These are phyloP conservation scores for Brachionus sp. DNA, from an alignment of 1,140 invertebrate genomes.

Conservation along the genomic window DNA sequence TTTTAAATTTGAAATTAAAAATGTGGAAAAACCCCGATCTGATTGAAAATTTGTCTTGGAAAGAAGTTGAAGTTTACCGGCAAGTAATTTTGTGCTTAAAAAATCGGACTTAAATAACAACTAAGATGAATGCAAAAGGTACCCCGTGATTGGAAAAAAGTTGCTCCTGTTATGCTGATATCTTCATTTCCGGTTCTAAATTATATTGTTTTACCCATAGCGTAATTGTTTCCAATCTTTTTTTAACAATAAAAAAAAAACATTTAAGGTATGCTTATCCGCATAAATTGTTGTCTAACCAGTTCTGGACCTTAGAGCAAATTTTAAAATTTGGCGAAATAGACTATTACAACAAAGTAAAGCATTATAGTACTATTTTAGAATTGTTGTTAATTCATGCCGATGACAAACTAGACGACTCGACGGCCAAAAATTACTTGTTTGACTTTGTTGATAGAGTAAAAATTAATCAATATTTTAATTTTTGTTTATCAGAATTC, in stretches of 20 bases:
- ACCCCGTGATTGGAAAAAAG: conserved; percentile 40
- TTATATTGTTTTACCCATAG: conserved; percentile 38
- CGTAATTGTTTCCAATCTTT: conserved; percentile 5
- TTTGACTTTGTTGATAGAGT: conserved; percentile 20
- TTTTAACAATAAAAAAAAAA: not conserved
- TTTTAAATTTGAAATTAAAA: conserved; percentile 8
- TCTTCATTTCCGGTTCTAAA: conserved; percentile 31
- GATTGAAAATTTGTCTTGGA: conserved; percentile 7
- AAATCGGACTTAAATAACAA: not conserved
- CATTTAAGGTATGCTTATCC: conserved; percentile 15
- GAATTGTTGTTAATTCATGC: not conserved
- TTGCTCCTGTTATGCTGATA: conserved; percentile 19
- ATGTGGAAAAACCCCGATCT: not conserved
- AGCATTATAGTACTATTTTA: not conserved
- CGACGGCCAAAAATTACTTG: not conserved
- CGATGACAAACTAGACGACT: not conserved
- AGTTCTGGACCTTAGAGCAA: conserved; percentile 42
- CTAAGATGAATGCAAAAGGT: not conserved
- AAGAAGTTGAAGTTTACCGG: conserved; percentile 13
- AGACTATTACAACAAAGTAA: conserved; percentile 25
- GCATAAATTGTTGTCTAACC: conserved; percentile 2
- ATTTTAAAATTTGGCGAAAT: conserved; percentile 10
- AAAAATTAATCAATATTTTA: not conserved
- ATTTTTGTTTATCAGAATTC: not conserved
- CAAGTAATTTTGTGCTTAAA: conserved; percentile 8